Base-by-base conservation (phyloP, 2,113 vertebrate genomes). In the Caranx ignobilis region DNA sequence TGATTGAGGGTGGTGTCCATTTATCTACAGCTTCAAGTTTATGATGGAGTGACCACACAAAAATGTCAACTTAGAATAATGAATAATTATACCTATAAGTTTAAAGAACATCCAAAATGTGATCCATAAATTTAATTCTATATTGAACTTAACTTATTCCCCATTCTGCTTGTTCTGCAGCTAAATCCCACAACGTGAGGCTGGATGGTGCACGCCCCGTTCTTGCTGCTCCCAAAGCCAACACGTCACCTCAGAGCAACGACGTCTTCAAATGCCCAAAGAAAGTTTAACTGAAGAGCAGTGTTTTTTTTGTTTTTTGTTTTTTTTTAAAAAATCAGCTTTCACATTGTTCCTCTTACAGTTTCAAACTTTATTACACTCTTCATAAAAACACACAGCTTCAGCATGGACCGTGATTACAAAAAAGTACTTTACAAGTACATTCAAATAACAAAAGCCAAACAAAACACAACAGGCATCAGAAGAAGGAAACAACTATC, bases 261-360 rank as follows among this genome's bases (percentile, higher is more conserved):
- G 89, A 91, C 83, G 95, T 97, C 95, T 96, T 97, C 88, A 97
- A 95, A 81, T 99, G 98, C 66, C 94, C 95, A 66, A 92, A 94
- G 87, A 92, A 83, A 77, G 91, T 59, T 50, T 62, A 57, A 79
- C 19, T 32, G 5, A 61, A 54, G n/a, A 52, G 6, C 56, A 41
- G 35, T 55, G 66, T 55, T 6, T 48, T 11, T 26, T 31, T 34
- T 55, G 66, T 55, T 6, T 48, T 11, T 26, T 31, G 16, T 18
- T 59, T 37, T 26, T 26, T 26, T 26, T 26, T 2, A 2, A 11
- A 41, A 41, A 7, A 41, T 89, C 88, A 65, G 71, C 71, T 66
- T n/a, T 0, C 34, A 77, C 90, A 88, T 2, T 7, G 5, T 5
- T 34, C 95, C 96, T 95, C 94, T 94, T 13, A 2, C 26, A 32